phyloP scores from a whole-genome alignment of 2,888 invertebrate species.

The Cerastis rubricosa region DNA sequence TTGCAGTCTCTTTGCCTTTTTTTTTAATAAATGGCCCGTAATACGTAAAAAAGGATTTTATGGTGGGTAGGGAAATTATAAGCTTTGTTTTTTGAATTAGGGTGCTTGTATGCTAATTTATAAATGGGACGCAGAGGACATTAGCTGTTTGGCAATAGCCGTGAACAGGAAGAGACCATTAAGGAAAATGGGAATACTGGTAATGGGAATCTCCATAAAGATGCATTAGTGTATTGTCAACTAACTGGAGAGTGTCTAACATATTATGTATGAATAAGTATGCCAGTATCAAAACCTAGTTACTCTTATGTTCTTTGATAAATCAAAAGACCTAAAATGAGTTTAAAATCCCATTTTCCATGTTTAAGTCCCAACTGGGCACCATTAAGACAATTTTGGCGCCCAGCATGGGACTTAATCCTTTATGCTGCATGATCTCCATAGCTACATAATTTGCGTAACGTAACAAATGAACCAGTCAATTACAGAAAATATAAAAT shows the following conservation, averaged over 20 bases:
- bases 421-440: neutral
- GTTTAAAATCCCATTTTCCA: neutral
- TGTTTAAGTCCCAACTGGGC: slow-evolving; percentile 4
- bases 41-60: slow-evolving; percentile 38
- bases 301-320: neutral
- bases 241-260: neutral
- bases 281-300: neutral
- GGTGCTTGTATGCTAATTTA: slow-evolving; percentile 47
- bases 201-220: slow-evolving; percentile 14
- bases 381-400: slow-evolving; percentile 3
- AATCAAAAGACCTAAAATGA: neutral
- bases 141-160: slow-evolving; percentile 33
- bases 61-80: slow-evolving; percentile 37
- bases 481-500: neutral
- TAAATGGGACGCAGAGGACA: slow-evolving; percentile 30
- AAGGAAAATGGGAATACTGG: slow-evolving; percentile 13
- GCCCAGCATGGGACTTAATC: slow-evolving; percentile 13
- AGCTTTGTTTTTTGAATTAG: slow-evolving; percentile 52
- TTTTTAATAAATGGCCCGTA: slow-evolving; percentile 30
- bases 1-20: slow-evolving; percentile 46
- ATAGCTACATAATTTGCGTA: neutral
- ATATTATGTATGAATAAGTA: neutral
- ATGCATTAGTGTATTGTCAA: neutral
- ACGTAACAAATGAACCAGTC: neutral
- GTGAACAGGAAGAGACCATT: slow-evolving; percentile 21